Conservation (phyloP, 2,797 vertebrate genomes). For the Nyctalus aviator region DNA sequence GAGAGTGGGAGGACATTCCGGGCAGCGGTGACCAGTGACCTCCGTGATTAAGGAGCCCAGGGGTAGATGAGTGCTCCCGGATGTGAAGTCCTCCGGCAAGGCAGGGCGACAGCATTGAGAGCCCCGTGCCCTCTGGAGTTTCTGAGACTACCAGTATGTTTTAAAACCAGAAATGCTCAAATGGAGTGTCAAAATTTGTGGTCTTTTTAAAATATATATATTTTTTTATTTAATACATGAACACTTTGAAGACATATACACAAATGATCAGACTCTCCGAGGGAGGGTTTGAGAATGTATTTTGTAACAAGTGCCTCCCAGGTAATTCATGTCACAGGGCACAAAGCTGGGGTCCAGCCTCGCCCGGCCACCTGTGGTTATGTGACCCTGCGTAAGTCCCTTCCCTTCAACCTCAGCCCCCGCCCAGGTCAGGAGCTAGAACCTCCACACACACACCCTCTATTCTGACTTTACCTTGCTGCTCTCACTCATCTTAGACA, state of each 20-base stretch:
- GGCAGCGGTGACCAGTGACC: background rate
- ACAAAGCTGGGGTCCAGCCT: background rate
- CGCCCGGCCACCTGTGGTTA: accelerated
- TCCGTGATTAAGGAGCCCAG: background rate
- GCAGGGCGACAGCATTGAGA: accelerated
- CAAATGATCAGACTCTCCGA: background rate
- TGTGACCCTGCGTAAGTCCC: background rate
- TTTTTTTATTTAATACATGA: background rate
- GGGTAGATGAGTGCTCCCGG: background rate
- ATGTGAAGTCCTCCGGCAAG: background rate
- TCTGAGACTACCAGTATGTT: background rate
- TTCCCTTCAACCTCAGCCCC: background rate
- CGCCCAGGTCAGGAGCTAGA: background rate
- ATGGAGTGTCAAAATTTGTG: background rate
- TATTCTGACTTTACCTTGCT: background rate
- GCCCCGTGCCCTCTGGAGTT: background rate
- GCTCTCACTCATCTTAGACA: background rate
- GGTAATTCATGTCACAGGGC: background rate
- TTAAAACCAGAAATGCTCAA: background rate
- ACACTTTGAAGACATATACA: background rate
- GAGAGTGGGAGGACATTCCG: background rate
- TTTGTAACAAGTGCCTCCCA: background rate
- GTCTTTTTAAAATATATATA: background rate
- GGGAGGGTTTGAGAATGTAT: background rate
- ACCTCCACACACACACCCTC: background rate